These are phyloP conservation scores for Lithophane leautieri DNA, from an alignment of 2,888 invertebrate genomes.

Conservation along the genomic window DNA sequence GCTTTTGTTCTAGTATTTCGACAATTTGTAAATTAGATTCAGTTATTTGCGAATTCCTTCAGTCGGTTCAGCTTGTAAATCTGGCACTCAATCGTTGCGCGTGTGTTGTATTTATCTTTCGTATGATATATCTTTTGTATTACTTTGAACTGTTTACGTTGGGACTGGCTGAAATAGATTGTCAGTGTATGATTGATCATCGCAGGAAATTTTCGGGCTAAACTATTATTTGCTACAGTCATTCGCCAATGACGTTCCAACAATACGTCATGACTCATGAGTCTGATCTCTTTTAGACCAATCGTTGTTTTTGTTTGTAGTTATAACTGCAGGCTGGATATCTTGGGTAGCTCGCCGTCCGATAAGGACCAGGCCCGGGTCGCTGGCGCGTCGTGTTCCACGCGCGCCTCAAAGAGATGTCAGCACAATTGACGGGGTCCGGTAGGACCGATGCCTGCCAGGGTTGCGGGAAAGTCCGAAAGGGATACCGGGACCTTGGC, in stretches of 20 bases:
- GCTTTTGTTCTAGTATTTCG: constrained; percentile 32
- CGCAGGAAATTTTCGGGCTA: constrained; percentile 1
- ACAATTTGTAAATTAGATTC: constrained; percentile 17
- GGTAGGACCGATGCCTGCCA: no score
- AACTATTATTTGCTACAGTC: constrained; percentile 35
- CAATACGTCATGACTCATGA: constrained; percentile 14
- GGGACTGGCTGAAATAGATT: constrained; percentile 46
- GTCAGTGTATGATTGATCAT: constrained; percentile 55
- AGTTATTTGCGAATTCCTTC: constrained; percentile 23
- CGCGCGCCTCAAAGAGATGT: no score
- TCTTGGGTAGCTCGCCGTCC: no score
- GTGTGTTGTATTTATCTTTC: constrained; percentile 51
- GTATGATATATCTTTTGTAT: constrained; percentile 52
- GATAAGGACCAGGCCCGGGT: no score
- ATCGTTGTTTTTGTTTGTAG: background rate
- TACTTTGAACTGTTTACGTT: constrained; percentile 47
- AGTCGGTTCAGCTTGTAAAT: constrained; percentile 20
- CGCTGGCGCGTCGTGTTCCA: no score
- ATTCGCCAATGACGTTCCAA: constrained; percentile 7
- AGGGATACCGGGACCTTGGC: no score
- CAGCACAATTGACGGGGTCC: no score
- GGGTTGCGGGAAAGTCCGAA: no score
- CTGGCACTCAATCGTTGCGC: constrained; percentile 49
- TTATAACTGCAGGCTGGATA: no score
- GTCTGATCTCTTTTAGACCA: constrained; percentile 13